A percentile compares a stretch with the other conserved stretches of the same genome.
These are phyloP conservation scores for Ictalurus furcatus DNA, from an alignment of 2,113 vertebrate genomes.

Conservation along the genomic window DNA sequence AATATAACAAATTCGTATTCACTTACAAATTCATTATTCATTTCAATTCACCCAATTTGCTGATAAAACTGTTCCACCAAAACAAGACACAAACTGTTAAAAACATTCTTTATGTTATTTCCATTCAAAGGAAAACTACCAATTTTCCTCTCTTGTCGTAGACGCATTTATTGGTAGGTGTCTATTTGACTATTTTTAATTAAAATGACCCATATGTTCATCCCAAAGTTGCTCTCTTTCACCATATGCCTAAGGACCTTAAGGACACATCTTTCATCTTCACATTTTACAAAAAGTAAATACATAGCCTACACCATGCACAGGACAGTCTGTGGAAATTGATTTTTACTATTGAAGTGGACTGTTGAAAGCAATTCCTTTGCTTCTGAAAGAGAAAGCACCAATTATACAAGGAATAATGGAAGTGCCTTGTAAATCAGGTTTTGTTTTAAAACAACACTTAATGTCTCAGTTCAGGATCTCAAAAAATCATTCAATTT, in stretches of 20 bases:
- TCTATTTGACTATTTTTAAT: not conserved
- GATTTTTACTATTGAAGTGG: not conserved
- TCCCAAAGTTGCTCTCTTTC: not conserved
- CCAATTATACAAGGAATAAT: not conserved
- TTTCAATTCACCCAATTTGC: not conserved
- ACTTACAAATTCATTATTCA: not conserved
- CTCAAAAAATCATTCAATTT: not conserved
- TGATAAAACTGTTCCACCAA: not conserved
- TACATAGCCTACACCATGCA: not conserved
- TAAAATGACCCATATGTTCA: not conserved
- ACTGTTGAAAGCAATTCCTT: not conserved
- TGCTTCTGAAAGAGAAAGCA: not conserved
- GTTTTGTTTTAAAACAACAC: not conserved
- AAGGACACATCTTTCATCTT: not conserved
- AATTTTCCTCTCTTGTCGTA: not conserved
- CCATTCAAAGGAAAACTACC: not conserved
- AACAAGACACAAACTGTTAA: not conserved
- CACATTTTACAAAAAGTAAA: not conserved
- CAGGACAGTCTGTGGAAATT: not conserved
- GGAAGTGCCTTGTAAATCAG: not conserved
- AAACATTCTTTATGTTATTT: not conserved
- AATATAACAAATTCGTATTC: not conserved
- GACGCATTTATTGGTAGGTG: not conserved
- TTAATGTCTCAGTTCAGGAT: not conserved
- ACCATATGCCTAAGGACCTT: not conserved